Evolutionary conservation across 1,140 invertebrate genomes (phyloP), one percentile per base, ranked within the genome.

Genomic region (Dinothrombium tinctorium): DNA sequence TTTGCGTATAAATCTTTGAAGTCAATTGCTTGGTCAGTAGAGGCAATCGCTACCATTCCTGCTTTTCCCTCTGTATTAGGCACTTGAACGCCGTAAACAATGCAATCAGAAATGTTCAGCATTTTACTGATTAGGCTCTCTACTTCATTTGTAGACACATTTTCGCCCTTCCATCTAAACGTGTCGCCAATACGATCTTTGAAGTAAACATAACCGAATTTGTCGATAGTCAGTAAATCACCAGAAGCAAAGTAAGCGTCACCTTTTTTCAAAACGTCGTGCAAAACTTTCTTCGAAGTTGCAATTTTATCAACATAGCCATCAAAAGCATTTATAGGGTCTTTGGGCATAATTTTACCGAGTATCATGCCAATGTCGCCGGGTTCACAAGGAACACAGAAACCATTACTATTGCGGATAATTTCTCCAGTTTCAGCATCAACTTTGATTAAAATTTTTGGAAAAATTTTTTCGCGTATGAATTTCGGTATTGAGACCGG

Each of bases 61-160:
- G 87, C 56, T 45, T 73, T 64, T 2, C 89, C 89, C 61, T 96
- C 89, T 37, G 68, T 66, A 38, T 77, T 69, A 47, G 73, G 70
- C 46, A 92, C 76, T 61, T 78, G 66, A 0, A 95, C 83, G 20
- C 87, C 87, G 57, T 86, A 95, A 6, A 94, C 84, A 25, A 90
- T 74, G 39, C 76, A 80, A 58, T 96, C 89, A 47, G 89, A 77
- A 47, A 89, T 77, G 39, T 72, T 68, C n/a, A 77, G 63, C 20
- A 81, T 56, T 55, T 82, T 81, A 46, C 82, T 90, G 0, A 98
- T 68, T 41, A 86, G 71, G 2, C 73, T 79, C 61, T 98, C 92
- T 2, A 98, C 78, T 66, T 98, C 92, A 2, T 79, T 77, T 1
- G 92, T 96, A 3, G 83, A 90, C 3, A 96, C 89, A 60, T 98